Evolutionary conservation across 2,888 invertebrate genomes (phyloP).

Genomic region (Diadegma fenestrale): DNA sequence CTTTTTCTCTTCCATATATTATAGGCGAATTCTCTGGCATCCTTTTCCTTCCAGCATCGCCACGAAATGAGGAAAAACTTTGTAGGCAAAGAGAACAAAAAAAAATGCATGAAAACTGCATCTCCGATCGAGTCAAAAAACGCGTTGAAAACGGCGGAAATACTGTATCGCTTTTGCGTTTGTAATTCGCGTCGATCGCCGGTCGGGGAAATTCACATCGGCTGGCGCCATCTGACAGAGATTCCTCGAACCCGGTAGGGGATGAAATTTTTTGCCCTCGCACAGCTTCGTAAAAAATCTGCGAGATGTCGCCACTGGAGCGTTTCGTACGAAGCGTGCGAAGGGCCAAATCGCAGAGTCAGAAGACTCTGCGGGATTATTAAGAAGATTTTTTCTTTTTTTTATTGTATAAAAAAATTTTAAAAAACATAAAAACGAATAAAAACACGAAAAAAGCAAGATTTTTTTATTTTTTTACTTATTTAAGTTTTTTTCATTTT

Average conservation of each 20-base stretch:
- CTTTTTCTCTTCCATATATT: constrained; percentile 43
- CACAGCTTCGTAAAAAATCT: constrained; percentile 74
- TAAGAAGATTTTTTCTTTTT: constrained; percentile 7
- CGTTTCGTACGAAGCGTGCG: constrained; percentile 42
- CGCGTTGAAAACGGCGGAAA: constrained; percentile 32
- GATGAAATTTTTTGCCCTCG: constrained; percentile 41
- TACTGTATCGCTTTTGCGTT: constrained; percentile 57
- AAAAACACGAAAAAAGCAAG: background rate
- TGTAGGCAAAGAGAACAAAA: background rate
- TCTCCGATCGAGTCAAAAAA: constrained; percentile 65
- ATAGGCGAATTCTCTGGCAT: constrained; percentile 30
- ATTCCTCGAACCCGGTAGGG: constrained; percentile 71
- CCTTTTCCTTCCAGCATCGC: background rate
- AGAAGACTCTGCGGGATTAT: background rate
- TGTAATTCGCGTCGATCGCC: constrained; percentile 51
- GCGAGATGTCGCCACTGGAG: constrained; percentile 76
- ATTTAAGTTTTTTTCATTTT: background rate
- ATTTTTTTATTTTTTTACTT: constrained; percentile 3
- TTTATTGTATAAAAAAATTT: background rate
- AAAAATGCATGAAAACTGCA: constrained; percentile 62
- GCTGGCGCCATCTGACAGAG: constrained; percentile 79
- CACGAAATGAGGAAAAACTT: background rate
- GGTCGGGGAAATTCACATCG: constrained; percentile 47
- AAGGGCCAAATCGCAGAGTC: background rate
- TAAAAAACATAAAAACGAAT: constrained; percentile 20